Conservation (phyloP, 1,140 invertebrate species). For the Aphaenogaster ashmeadi region DNA sequence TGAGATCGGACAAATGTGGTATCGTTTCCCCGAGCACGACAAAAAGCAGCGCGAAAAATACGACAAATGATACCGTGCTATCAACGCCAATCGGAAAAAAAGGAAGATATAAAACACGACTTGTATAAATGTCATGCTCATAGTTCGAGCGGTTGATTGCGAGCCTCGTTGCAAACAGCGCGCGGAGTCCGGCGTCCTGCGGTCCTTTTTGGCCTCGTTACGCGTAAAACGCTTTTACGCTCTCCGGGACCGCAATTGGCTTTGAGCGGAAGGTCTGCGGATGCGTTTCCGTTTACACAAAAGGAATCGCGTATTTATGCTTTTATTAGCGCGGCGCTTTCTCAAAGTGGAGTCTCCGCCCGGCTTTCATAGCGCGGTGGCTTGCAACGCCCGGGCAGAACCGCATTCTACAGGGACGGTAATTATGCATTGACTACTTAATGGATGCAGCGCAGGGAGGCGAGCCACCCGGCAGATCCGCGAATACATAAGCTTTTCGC, state of each 20-base stretch:
- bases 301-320: constrained; percentile 21
- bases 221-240: constrained; percentile 23
- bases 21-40: background rate
- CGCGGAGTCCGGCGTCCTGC: too few species aligned
- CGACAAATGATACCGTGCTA: constrained; percentile 19
- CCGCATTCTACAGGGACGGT: constrained; percentile 42
- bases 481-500: constrained; percentile 29
- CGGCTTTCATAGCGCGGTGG: background rate
- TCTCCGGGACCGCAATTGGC: constrained; percentile 4
- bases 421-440: constrained; percentile 62
- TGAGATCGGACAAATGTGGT: constrained; percentile 20
- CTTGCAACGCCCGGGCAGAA: constrained; percentile 61
- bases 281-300: constrained; percentile 36
- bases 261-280: background rate
- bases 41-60: constrained; percentile 19
- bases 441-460: constrained; percentile 32
- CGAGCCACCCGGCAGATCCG: constrained; percentile 6
- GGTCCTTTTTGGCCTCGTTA: background rate
- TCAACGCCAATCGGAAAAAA: constrained; percentile 4
- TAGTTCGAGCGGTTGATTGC: background rate
- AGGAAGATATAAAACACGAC: background rate
- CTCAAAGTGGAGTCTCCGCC: constrained; percentile 4
- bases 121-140: background rate
- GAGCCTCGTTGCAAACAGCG: background rate
- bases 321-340: constrained; percentile 12